phyloP scores from a whole-genome alignment of 2,888 invertebrate species.

The Coenonympha arcania region DNA sequence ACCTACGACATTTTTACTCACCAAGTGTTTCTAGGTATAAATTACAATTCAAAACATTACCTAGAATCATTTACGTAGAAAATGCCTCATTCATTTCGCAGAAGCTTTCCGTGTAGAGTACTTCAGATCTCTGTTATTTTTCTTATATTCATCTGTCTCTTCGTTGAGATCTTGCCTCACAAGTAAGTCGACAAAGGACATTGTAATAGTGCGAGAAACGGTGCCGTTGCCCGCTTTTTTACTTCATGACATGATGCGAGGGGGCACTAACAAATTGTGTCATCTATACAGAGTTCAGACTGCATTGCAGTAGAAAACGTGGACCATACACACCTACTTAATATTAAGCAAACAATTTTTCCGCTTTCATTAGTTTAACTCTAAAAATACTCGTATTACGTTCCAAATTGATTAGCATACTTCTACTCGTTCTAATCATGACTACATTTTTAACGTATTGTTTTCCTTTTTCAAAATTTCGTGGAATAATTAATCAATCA shows the following conservation, averaged over 20 bases:
- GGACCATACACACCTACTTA: no score
- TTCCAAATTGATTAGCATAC: no score
- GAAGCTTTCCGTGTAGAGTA: slow-evolving; percentile 1
- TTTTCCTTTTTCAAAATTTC: no score
- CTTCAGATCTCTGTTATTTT: slow-evolving; percentile 5
- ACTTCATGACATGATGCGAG: not conserved
- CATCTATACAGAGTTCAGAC: not conserved
- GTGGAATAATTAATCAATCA: no score
- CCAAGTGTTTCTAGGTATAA: not conserved
- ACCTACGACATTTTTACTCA: not conserved
- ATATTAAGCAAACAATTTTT: no score
- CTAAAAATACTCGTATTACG: no score
- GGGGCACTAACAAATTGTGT: not conserved
- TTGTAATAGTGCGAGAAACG: slow-evolving; percentile 5
- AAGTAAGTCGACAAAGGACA: slow-evolving; percentile 10
- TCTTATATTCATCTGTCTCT: slow-evolving; percentile 9
- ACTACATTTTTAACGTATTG: no score
- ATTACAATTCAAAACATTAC: not conserved
- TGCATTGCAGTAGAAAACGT: not conserved
- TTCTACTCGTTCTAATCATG: no score
- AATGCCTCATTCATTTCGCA: slow-evolving; percentile 2
- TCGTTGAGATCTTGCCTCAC: slow-evolving; percentile 5
- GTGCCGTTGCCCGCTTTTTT: not conserved
- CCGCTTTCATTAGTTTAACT: no score
- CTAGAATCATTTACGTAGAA: not conserved